These are phyloP conservation scores for Otocyon megalotis DNA, from an alignment of 2,113 vertebrate genomes.

Conservation along the genomic window DNA sequence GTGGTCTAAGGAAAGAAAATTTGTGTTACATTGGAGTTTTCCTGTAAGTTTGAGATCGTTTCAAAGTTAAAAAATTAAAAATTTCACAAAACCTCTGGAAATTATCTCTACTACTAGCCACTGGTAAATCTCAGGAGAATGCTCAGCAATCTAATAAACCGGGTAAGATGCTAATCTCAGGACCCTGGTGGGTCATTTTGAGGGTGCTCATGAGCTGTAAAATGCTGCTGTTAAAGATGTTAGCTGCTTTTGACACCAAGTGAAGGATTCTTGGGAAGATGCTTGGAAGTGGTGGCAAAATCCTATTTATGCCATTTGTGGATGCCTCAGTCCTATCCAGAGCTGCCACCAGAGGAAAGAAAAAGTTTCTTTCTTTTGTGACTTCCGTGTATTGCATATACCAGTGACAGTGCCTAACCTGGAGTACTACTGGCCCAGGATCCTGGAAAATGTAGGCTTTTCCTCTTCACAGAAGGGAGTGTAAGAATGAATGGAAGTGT, in stretches of 20 bases:
- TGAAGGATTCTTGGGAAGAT: background rate
- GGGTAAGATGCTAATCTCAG: background rate
- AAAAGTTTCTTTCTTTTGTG: background rate
- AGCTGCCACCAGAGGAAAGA: background rate
- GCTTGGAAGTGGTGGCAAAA: background rate
- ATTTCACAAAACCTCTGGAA: background rate
- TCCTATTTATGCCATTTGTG: background rate
- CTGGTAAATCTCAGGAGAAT: background rate
- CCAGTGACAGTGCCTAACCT: background rate
- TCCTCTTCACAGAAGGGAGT: background rate
- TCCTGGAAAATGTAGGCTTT: conserved; percentile 13
- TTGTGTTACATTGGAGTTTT: background rate
- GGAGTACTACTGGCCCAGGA: background rate
- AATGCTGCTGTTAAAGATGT: background rate
- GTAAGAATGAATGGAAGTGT: background rate
- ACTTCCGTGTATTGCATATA: background rate
- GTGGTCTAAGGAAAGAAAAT: background rate
- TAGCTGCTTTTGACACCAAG: background rate
- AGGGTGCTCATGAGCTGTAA: background rate
- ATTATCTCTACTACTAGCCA: background rate
- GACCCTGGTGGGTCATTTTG: background rate
- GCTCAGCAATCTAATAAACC: background rate
- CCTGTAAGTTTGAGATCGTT: background rate
- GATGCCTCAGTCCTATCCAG: background rate
- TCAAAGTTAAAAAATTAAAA: background rate